phyloP scores from a whole-genome alignment of 2,888 invertebrate genomes.

The Ochropleura plecta region DNA sequence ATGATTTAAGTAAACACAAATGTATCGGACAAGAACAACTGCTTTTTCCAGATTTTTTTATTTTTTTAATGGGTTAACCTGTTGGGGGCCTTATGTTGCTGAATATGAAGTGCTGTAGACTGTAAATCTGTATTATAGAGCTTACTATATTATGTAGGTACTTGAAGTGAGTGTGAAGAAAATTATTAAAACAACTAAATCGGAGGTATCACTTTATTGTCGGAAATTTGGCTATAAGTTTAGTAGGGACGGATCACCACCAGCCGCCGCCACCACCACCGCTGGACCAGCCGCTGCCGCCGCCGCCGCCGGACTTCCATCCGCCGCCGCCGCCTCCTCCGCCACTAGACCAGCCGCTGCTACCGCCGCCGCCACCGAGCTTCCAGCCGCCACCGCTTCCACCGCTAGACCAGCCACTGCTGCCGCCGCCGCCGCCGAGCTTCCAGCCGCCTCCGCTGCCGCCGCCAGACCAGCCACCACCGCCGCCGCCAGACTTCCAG shows the following conservation, averaged over 20 bases:
- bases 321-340: slow-evolving; percentile 64
- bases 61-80: no score
- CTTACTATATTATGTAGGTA: neutral
- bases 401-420: slow-evolving; percentile 65
- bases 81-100: neutral
- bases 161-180: no score
- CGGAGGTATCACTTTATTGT: slow-evolving; percentile 82
- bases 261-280: slow-evolving; percentile 72
- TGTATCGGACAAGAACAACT: neutral
- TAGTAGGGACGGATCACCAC: slow-evolving; percentile 75
- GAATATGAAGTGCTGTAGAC: neutral
- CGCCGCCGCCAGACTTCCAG: slow-evolving; percentile 69
- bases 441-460: slow-evolving; percentile 67
- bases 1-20: neutral
- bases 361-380: slow-evolving; percentile 74
- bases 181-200: slow-evolving; percentile 60
- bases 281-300: slow-evolving; percentile 64
- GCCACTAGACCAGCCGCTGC: slow-evolving; percentile 61
- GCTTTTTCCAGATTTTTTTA: no score
- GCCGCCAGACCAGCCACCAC: slow-evolving; percentile 65
- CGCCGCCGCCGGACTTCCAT: slow-evolving; percentile 60
- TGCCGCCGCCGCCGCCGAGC: slow-evolving; percentile 56
- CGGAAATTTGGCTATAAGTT: slow-evolving; percentile 71
- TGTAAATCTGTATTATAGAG: neutral
- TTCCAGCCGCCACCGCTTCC: slow-evolving; percentile 75